Evolutionary conservation across 2,113 vertebrate genomes (phyloP).

Genomic region (Ceyx melanurus): DNA sequence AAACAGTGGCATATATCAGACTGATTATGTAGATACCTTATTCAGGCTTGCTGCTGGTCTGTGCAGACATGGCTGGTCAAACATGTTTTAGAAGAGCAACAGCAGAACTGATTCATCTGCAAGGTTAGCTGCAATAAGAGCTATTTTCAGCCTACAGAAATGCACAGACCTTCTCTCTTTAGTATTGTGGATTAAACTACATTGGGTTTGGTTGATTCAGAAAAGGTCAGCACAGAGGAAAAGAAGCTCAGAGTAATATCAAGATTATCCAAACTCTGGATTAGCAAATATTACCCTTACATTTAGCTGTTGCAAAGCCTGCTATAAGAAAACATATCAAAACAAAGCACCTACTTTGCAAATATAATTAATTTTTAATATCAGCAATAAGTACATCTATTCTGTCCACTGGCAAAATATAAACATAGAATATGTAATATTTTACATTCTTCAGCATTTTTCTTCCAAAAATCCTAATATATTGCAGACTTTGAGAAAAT

Average conservation of each 20-base stretch:
- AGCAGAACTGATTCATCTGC: not conserved
- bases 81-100: not conserved
- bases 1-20: accelerated
- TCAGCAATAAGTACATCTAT: not conserved
- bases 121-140: not conserved
- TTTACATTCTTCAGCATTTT: constrained; percentile 12
- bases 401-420: not conserved
- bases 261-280: not conserved
- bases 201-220: not conserved
- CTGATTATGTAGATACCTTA: not conserved
- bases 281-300: not conserved
- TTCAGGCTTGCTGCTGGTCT: not conserved
- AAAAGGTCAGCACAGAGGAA: not conserved
- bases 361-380: not conserved
- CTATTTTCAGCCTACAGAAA: constrained; percentile 1
- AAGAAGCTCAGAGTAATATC: not conserved
- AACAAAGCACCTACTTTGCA: not conserved
- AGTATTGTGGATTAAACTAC: not conserved
- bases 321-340: not conserved
- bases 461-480: constrained; percentile 10
- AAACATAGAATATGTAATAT: not conserved
- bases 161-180: constrained; percentile 25
- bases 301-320: not conserved
- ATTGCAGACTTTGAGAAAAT: constrained; percentile 20
- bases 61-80: not conserved